Conservation (phyloP, 1,140 invertebrate species). For the Monochamus saltuarius region DNA sequence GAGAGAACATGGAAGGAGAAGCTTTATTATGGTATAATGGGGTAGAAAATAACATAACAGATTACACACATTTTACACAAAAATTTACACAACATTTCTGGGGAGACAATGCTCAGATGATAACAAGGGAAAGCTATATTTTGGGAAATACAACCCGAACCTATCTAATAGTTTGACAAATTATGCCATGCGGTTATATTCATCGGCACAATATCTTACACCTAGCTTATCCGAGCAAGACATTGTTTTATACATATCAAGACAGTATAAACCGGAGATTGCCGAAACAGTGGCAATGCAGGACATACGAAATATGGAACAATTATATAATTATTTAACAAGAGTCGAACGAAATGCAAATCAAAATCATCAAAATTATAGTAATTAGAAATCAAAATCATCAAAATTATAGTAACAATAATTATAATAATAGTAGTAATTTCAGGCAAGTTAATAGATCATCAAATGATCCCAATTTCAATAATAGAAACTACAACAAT, state of each 20-base stretch:
- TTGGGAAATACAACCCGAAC: no score
- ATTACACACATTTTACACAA: no score
- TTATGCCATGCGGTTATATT: not conserved
- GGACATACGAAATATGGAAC: not conserved
- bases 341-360: not conserved
- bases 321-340: not conserved
- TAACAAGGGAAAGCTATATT: not conserved
- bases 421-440: no score
- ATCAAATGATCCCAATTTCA: no score
- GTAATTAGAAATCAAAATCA: no score
- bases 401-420: no score
- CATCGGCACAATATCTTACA: not conserved
- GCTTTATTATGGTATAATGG: not conserved
- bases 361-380: no score
- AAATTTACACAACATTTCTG: not conserved
- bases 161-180: no score
- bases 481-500: no score
- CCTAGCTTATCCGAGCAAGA: not conserved
- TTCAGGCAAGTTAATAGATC: no score
- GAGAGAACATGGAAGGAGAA: not conserved
- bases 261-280: not conserved
- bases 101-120: conserved; percentile 1
- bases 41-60: not conserved
- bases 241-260: not conserved
- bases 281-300: not conserved